phyloP scores from a whole-genome alignment of 1,140 invertebrate species.

The Drosophila lini region DNA sequence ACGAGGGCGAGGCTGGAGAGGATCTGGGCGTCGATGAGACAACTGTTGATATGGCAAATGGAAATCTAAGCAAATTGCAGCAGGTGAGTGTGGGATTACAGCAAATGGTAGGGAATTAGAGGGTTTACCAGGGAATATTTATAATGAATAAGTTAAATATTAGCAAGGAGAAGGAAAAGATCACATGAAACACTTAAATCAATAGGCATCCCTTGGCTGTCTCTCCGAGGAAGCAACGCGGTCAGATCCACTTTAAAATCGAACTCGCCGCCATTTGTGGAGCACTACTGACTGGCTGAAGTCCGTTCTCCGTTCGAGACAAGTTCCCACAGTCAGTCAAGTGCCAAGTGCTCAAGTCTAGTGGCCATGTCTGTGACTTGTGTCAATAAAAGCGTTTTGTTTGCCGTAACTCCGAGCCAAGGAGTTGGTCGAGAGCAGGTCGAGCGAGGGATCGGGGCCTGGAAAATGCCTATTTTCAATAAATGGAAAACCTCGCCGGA shows the following conservation, averaged over 20 bases:
- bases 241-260: constrained; percentile 19
- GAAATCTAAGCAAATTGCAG: constrained; percentile 52
- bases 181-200: neutral
- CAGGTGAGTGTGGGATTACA: constrained; percentile 53
- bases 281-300: constrained; percentile 6
- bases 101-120: neutral
- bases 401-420: constrained; percentile 13
- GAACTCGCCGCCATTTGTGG: constrained; percentile 11
- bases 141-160: neutral
- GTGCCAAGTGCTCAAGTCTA: constrained; percentile 53
- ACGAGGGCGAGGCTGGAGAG: constrained; percentile 34
- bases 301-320: constrained; percentile 19
- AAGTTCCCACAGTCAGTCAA: constrained; percentile 66
- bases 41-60: constrained; percentile 70
- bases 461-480: constrained; percentile 48
- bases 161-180: neutral
- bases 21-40: constrained; percentile 57
- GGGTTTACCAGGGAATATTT: neutral
- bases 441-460: neutral
- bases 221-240: constrained; percentile 12
- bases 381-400: constrained; percentile 71
- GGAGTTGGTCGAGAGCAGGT: neutral
- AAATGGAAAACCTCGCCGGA: constrained; percentile 60
- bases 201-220: constrained; percentile 6
- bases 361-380: constrained; percentile 57